A percentile compares a stretch with the other conserved stretches of the same genome.
These are phyloP conservation scores for Diarsia mendica DNA, from an alignment of 2,888 invertebrate genomes.

Conservation along the genomic window DNA sequence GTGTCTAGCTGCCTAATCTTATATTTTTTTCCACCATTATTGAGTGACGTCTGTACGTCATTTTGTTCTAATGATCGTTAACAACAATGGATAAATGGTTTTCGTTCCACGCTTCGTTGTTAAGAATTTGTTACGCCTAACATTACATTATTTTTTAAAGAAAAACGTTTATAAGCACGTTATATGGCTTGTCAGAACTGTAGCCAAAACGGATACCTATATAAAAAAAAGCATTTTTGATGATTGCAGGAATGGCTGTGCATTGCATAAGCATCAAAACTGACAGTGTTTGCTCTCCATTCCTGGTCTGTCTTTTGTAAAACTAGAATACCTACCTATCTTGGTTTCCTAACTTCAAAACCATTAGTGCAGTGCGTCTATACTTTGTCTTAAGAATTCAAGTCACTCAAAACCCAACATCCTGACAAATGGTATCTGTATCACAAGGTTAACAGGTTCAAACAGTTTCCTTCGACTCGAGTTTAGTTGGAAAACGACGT, in stretches of 20 bases:
- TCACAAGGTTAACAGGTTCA: slow-evolving; percentile 58
- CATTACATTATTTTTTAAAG: slow-evolving; percentile 32
- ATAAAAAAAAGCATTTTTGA: not conserved
- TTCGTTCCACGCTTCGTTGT: slow-evolving; percentile 47
- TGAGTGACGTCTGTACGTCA: slow-evolving; percentile 50
- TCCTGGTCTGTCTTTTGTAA: not conserved
- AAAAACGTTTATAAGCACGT: slow-evolving; percentile 22
- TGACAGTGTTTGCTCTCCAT: not conserved
- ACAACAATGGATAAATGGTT: slow-evolving; percentile 56
- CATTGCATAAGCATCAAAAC: not conserved
- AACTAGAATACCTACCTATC: not conserved
- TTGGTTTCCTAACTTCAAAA: slow-evolving; percentile 24
- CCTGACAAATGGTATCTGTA: slow-evolving; percentile 58
- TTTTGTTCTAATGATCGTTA: slow-evolving; percentile 60
- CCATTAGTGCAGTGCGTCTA: slow-evolving; percentile 5
- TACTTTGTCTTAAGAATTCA: slow-evolving; percentile 17
- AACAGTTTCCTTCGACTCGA: slow-evolving; percentile 62
- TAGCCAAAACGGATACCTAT: slow-evolving; percentile 19
- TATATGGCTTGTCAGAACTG: slow-evolving; percentile 41
- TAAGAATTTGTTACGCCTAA: slow-evolving; percentile 52
- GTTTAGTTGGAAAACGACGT: slow-evolving; percentile 58
- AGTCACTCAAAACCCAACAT: slow-evolving; percentile 40
- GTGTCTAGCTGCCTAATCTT: slow-evolving; percentile 48
- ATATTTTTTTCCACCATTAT: slow-evolving; percentile 48
- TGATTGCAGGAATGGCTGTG: not conserved